phyloP scores from a whole-genome alignment of 2,888 invertebrate species.

The Thecophora atra region DNA sequence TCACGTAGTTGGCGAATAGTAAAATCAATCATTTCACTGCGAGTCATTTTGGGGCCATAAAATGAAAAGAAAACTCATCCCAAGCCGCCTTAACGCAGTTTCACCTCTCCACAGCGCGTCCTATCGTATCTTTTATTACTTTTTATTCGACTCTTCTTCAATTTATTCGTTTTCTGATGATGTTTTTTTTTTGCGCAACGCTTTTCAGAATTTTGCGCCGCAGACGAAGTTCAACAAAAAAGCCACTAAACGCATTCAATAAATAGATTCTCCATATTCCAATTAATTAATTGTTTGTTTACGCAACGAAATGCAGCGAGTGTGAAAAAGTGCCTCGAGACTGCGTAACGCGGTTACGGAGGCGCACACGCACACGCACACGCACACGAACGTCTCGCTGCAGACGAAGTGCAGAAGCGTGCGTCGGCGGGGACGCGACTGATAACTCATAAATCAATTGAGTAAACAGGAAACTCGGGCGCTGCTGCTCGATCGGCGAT shows the following conservation, averaged over 20 bases:
- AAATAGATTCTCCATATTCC: slow-evolving; percentile 41
- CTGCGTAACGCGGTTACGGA: not conserved
- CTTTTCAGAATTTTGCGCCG: not conserved
- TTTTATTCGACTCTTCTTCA: not conserved
- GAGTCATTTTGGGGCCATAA: too few species aligned
- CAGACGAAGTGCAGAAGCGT: too few species aligned
- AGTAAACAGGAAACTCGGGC: slow-evolving; percentile 48
- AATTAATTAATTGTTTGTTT: slow-evolving; percentile 50
- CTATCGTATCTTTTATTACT: not conserved
- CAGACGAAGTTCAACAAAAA: not conserved
- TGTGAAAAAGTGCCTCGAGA: slow-evolving; percentile 39
- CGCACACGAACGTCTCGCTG: not conserved
- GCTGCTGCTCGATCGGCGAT: slow-evolving; percentile 15
- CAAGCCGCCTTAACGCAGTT: not conserved
- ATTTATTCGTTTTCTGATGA: not conserved
- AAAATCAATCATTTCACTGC: too few species aligned
- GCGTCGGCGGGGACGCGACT: slow-evolving; percentile 31
- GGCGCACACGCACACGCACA: slow-evolving; percentile 9
- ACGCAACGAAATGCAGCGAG: slow-evolving; percentile 41
- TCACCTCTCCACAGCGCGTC: not conserved
- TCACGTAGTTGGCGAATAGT: too few species aligned
- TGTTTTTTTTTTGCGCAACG: not conserved
- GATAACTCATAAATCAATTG: slow-evolving; percentile 48
- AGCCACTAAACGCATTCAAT: slow-evolving; percentile 17
- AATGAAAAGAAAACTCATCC: too few species aligned